A percentile compares a stretch with the other conserved stretches of the same genome.
Conservation (phyloP, 2,113 vertebrate genomes). For the Megaptera novaeangliae region DNA sequence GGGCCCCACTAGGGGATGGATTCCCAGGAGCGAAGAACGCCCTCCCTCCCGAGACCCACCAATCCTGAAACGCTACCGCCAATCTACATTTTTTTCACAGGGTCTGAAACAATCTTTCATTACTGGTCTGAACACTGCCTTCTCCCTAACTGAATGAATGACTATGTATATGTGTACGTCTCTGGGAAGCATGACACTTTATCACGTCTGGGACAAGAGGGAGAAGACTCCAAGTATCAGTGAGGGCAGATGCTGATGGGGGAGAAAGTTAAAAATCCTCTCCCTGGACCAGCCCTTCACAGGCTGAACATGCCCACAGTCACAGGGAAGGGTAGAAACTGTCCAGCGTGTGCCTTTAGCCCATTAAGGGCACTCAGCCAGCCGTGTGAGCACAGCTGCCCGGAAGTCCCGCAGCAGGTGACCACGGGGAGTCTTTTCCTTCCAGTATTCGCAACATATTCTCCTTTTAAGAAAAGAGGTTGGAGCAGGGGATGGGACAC, state of each 20-base stretch:
- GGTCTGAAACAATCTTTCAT: too few species aligned
- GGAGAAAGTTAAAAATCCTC: not conserved
- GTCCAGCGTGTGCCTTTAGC: not conserved
- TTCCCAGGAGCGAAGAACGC: not conserved
- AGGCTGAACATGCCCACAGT: fast-evolving
- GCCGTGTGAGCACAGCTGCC: fast-evolving
- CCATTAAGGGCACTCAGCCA: not conserved
- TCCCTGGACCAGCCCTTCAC: not conserved
- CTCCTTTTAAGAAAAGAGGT: not conserved
- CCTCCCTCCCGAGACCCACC: not conserved
- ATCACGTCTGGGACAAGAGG: not conserved
- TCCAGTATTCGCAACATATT: not conserved
- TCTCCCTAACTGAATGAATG: not conserved
- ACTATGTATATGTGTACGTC: not conserved
- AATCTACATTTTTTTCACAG: not conserved
- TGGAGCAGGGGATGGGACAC: too few species aligned
- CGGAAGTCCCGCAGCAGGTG: too few species aligned
- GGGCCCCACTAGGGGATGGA: not conserved
- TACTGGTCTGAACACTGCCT: not conserved
- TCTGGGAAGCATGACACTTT: not conserved
- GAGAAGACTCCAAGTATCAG: not conserved
- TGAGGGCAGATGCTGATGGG: not conserved
- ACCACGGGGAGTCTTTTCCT: not conserved
- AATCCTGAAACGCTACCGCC: not conserved
- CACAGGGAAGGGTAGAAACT: not conserved